Base-by-base conservation (phyloP, 1,140 invertebrate genomes). In the Ptiloglossa arizonensis region DNA sequence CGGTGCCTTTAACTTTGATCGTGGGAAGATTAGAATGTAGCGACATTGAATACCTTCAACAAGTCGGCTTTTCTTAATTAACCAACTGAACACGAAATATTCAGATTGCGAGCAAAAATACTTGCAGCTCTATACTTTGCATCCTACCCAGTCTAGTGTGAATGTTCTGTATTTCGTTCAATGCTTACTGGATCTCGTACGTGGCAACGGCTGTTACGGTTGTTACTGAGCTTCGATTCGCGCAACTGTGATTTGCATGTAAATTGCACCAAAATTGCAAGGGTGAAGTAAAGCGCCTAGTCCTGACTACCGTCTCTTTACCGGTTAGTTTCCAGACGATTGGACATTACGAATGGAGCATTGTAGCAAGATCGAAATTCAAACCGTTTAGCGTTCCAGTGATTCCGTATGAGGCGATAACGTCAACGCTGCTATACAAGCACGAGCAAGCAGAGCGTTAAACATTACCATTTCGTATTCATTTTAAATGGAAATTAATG, bases 261-360 rank as follows among this genome's bases (percentile, higher is more conserved):
- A 80, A 80, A 80, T 80, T 46, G 27, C 46, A 41, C 19, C 72
- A 56, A 76, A 68, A 80, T 76, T 80, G 78, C 62, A 22, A 46
- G 24, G 46, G 38, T 29, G 35, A 57, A 68, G 27, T n/a, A 29
- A 17, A 62, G 29, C 56, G 56, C 29, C 29, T 35, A 35, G 32
- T 57, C 56, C 32, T 57, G 56, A 29, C 56, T 15, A 38, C 46
- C 13, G 48, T 46, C 62, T 56, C 67, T 69, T 56, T 38, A 27
- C 19, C 4, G 24, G 19, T 56, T 69, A 69, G 35, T 56, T 69
- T 27, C 56, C 35, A 69, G 52, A 41, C 67, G 35, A 69, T 56
- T 35, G 29, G 46, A 6, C 24, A 46, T 46, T 64, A 19, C 6
- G 44, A 15, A 22, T 48, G 6, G 17, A 13, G 17, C 32, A n/a